Evolutionary conservation across 1,140 invertebrate genomes (phyloP), one percentile per base, ranked within the genome.

Genomic region (Bradysia coprophila): DNA sequence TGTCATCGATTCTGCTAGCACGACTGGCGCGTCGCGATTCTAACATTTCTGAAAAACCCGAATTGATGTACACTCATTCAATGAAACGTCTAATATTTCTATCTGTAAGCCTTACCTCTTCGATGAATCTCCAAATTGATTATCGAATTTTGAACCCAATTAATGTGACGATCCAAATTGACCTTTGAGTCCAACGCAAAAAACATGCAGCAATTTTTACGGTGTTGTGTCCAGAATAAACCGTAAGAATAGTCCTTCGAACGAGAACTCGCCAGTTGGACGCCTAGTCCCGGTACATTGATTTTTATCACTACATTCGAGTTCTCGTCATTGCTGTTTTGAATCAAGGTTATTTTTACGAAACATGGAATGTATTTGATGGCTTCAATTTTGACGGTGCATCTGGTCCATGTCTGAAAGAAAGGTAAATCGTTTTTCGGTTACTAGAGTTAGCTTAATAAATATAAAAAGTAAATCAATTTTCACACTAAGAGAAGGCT

Each of bases 351-450:
- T 9, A 59, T 48, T 1, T 57, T 53, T 41, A 60, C 38, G 24
- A 54, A 60, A 34, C 57, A 58, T 16, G 57, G 57, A 31, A 59
- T 47, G 48, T 54, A 60, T 37, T 59, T 59, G n/a, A 60, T 56
- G 11, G 57, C 57, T 43, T 60, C 57, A 33, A 60, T 57, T 48
- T 57, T 59, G 13, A 60, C 57, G 21, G 49, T 46, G 40, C 57
- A 59, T 48, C 44, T 51, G 13, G 51, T 59, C 57, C 57, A 60
- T 0, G 45, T 50, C 40, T 38, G 23, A 8, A 38, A 43, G 3
- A 10, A 32, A 16, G 21, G 36, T 31, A 34, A 3, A 40, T n/a
- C 13, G 13, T 8, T 28, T 28, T 28, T 28, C 13, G 6, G 6
- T 28, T 28, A 8, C 6, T 28, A 28, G 24, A 28, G 6, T n/a